Evolutionary conservation across 2,113 vertebrate species (phyloP).

Genomic region (Neodon shergylaensis): DNA sequence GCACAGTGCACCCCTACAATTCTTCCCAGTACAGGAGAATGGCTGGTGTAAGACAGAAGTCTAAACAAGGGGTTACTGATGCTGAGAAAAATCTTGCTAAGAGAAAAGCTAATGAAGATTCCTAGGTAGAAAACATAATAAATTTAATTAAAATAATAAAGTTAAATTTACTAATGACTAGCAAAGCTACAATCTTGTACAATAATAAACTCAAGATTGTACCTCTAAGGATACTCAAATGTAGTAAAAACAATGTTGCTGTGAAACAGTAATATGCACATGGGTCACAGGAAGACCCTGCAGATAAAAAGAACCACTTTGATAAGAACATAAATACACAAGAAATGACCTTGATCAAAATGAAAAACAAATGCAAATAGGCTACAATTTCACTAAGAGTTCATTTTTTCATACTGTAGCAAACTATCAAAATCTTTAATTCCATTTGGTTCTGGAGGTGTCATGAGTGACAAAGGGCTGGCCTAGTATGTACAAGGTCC

Average conservation of each 20-base stretch:
- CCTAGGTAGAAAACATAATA: background rate
- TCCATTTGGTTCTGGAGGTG: background rate
- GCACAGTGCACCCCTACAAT: background rate
- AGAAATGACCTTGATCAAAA: conserved; percentile 20
- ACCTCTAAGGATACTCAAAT: background rate
- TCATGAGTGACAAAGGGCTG: background rate
- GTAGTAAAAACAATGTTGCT: background rate
- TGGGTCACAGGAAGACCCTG: background rate
- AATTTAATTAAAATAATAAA: conserved; percentile 32
- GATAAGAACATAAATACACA: background rate
- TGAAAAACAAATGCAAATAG: background rate
- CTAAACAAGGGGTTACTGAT: background rate
- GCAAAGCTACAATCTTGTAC: background rate
- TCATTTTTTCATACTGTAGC: background rate
- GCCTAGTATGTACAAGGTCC: background rate
- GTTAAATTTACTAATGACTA: conserved; percentile 30
- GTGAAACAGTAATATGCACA: background rate
- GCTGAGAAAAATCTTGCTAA: conserved; percentile 19
- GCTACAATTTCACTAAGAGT: background rate
- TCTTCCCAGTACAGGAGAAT: background rate
- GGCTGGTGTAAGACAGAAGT: background rate
- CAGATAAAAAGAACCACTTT: background rate
- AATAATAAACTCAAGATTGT: conserved; percentile 23
- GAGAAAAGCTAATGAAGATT: conserved; percentile 26
- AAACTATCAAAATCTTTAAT: background rate